phyloP scores from a whole-genome alignment of 2,888 invertebrate species.

The Chloroclysta siterata region DNA sequence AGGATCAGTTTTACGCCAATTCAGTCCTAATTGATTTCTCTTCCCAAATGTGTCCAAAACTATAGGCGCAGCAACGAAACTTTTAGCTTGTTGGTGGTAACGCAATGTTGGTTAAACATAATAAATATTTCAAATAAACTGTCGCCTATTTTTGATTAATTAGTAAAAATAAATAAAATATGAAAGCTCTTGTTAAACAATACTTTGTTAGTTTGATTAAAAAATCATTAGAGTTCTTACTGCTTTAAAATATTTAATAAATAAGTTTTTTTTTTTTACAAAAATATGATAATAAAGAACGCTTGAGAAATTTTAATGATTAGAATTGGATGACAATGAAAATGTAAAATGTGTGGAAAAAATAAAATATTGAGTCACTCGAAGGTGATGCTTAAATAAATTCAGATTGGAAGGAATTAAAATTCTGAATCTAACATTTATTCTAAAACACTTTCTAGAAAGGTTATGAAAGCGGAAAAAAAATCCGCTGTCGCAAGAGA shows the following conservation, averaged over 20 bases:
- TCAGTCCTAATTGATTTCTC: slow-evolving; percentile 43
- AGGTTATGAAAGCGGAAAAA: slow-evolving; percentile 58
- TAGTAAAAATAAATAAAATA: slow-evolving; percentile 17
- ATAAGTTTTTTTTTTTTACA: too few species aligned
- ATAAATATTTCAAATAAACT: slow-evolving; percentile 8
- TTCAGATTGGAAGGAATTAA: slow-evolving; percentile 46
- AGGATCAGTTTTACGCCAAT: slow-evolving; percentile 38
- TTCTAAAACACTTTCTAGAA: slow-evolving; percentile 54
- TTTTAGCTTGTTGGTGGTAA: slow-evolving; percentile 35
- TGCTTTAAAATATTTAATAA: slow-evolving; percentile 6
- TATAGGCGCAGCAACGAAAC: slow-evolving; percentile 65
- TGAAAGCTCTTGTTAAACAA: slow-evolving; percentile 35
- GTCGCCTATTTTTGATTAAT: slow-evolving; percentile 4
- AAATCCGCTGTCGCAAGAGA: slow-evolving; percentile 57
- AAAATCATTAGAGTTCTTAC: slow-evolving; percentile 7
- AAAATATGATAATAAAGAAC: too few species aligned
- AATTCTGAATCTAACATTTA: slow-evolving; percentile 50
- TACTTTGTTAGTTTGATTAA: slow-evolving; percentile 66
- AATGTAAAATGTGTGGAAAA: slow-evolving; percentile 36
- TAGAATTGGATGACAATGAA: slow-evolving; percentile 48
- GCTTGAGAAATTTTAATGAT: not conserved
- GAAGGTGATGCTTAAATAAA: slow-evolving; percentile 71
- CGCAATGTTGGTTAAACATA: slow-evolving; percentile 1
- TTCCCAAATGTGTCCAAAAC: slow-evolving; percentile 68
- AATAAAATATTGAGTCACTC: slow-evolving; percentile 49